Conservation (phyloP, 2,113 vertebrate species). For the Hemichromis elongatus region DNA sequence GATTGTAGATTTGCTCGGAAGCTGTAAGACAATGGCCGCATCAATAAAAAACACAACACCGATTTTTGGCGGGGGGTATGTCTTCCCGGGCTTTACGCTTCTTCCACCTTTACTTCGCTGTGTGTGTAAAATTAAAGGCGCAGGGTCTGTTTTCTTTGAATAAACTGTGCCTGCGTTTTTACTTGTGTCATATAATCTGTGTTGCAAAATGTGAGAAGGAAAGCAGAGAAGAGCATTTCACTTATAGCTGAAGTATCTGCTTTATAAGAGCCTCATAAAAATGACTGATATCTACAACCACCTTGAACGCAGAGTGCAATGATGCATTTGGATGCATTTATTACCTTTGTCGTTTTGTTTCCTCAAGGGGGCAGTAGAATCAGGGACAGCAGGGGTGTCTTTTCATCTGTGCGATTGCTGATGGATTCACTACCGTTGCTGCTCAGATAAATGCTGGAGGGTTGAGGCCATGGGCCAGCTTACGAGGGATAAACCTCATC, state of each 20-base stretch:
- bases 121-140: conserved; percentile 21
- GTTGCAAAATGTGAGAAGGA: conserved; percentile 14
- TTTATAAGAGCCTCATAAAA: conserved; percentile 30
- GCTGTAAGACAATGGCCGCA: neutral
- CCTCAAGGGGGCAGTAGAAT: conserved; percentile 58
- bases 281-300: conserved; percentile 17
- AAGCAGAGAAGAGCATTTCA: conserved; percentile 6
- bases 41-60: neutral
- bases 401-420: conserved; percentile 2
- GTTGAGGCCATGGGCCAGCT: conserved; percentile 49
- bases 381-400: conserved; percentile 21
- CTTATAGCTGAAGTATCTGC: conserved; percentile 15
- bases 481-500: conserved; percentile 54
- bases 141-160: conserved; percentile 6
- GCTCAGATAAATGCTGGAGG: conserved; percentile 43
- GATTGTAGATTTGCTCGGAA: conserved; percentile 32
- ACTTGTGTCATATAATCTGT: conserved; percentile 16
- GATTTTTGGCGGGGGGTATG: neutral
- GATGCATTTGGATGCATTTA: conserved; percentile 14
- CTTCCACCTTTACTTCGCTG: neutral
- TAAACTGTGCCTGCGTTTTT: conserved; percentile 6
- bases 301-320: neutral
- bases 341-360: conserved; percentile 18
- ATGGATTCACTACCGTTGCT: conserved; percentile 9
- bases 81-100: neutral